Conservation (phyloP, 2,888 invertebrate species). For the Thymelicus sylvestris region DNA sequence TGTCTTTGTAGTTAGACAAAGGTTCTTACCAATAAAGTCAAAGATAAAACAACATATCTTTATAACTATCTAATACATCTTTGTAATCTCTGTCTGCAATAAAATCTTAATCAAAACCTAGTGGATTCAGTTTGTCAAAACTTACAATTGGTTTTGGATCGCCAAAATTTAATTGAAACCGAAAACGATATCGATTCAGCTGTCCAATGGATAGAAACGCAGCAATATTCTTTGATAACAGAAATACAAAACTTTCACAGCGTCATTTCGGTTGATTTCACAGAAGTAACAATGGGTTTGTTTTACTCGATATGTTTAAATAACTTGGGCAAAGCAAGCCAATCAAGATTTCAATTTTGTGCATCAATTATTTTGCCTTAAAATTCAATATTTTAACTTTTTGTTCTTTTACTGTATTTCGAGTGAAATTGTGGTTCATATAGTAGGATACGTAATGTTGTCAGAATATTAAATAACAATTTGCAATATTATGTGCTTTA, state of each 20-base stretch:
- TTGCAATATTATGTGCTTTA: too few relatives aligned
- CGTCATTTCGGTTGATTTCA: slow-evolving; percentile 26
- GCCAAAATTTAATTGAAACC: slow-evolving; percentile 18
- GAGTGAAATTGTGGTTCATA: not conserved
- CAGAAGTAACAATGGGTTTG: slow-evolving; percentile 33
- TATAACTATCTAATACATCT: too few relatives aligned
- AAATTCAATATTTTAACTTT: slow-evolving; percentile 8
- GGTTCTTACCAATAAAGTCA: too few relatives aligned
- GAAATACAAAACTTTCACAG: slow-evolving; percentile 22
- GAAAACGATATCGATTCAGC: slow-evolving; percentile 20
- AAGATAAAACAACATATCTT: too few relatives aligned
- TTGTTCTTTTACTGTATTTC: slow-evolving; percentile 7
- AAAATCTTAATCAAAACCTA: not conserved
- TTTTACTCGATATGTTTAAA: slow-evolving; percentile 16
- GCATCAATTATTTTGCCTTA: slow-evolving; percentile 7
- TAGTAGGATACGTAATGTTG: not conserved
- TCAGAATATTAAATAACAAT: not conserved
- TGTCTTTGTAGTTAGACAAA: too few relatives aligned
- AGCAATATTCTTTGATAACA: slow-evolving; percentile 32
- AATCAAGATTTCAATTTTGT: slow-evolving; percentile 10
- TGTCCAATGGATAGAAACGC: slow-evolving; percentile 24
- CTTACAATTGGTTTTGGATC: not conserved
- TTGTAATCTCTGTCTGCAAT: too few relatives aligned
- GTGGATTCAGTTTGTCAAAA: not conserved
- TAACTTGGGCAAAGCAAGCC: slow-evolving; percentile 8